Conservation (phyloP, 1,140 invertebrate species). For the Gryon sp. region DNA sequence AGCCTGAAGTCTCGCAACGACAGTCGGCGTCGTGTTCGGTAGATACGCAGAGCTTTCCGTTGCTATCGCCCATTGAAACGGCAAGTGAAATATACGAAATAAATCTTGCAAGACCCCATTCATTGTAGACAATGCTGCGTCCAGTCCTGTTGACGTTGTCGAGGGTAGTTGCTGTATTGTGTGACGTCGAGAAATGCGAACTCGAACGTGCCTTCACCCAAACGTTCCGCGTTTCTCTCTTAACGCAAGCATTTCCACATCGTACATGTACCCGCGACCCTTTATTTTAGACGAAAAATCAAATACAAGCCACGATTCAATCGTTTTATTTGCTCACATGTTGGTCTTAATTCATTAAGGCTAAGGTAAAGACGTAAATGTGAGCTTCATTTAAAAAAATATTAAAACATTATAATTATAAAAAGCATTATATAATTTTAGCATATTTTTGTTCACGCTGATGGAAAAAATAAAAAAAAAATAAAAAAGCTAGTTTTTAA, state of each 20-base stretch:
- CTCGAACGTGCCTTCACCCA: conserved; percentile 68
- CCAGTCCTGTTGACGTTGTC: conserved; percentile 75
- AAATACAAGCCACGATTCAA: conserved; percentile 44
- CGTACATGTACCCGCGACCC: conserved; percentile 33
- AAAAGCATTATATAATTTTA: no score
- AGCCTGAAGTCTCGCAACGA: conserved; percentile 61
- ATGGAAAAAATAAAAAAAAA: no score
- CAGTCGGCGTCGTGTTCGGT: conserved; percentile 52
- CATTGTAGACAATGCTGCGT: conserved; percentile 78
- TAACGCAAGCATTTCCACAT: conserved; percentile 47
- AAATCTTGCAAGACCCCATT: conserved; percentile 80
- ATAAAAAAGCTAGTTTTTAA: no score
- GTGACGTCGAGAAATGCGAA: conserved; percentile 71
- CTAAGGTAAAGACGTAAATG: conserved; percentile 22
- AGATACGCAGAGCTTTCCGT: conserved; percentile 54
- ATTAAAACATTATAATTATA: no score
- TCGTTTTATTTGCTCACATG: conserved; percentile 55
- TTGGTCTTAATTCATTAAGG: conserved; percentile 52
- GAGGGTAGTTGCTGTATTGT: conserved; percentile 75
- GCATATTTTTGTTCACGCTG: no score
- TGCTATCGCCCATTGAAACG: conserved; percentile 78
- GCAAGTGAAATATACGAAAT: conserved; percentile 81
- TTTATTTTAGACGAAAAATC: conserved; percentile 61
- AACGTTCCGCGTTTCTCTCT: conserved; percentile 66
- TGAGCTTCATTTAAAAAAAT: conserved; percentile 13